These are phyloP conservation scores for Carollia perspicillata DNA, from an alignment of 2,113 vertebrate species.

Conservation along the genomic window DNA sequence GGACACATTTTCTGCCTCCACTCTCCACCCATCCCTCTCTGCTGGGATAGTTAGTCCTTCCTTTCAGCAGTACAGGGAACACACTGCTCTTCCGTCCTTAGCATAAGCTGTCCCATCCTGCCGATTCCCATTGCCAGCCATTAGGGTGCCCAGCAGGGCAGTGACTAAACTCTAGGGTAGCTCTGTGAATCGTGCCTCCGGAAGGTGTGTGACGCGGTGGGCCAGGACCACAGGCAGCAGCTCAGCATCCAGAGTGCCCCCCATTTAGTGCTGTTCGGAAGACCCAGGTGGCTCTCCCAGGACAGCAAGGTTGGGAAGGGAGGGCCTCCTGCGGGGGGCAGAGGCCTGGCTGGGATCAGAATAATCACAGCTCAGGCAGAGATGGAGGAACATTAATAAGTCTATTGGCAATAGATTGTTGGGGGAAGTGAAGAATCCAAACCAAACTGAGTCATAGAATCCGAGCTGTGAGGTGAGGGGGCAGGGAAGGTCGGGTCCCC, in stretches of 20 bases:
- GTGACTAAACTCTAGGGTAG: not conserved
- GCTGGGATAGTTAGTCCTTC: not conserved
- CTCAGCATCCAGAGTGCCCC: not conserved
- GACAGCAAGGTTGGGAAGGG: not conserved
- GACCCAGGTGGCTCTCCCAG: not conserved
- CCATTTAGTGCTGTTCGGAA: not conserved
- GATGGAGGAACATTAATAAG: not conserved
- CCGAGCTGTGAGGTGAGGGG: not conserved
- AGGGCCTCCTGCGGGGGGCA: not conserved
- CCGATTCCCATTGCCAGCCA: not conserved
- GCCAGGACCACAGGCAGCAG: not conserved
- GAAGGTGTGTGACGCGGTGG: not conserved
- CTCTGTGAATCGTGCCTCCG: not conserved
- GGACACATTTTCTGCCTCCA: not conserved
- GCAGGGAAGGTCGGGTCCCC: conserved; percentile 36
- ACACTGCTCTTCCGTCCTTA: not conserved
- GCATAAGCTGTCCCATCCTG: not conserved
- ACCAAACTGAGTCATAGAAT: conserved; percentile 35
- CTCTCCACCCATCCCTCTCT: not conserved
- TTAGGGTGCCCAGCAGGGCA: not conserved
- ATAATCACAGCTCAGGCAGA: conserved; percentile 11
- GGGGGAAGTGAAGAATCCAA: not conserved
- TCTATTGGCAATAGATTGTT: not conserved
- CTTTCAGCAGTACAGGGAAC: not conserved
- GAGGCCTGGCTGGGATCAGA: not conserved